Conservation (phyloP, 1,140 invertebrate species). For the Orius insidiosus region DNA sequence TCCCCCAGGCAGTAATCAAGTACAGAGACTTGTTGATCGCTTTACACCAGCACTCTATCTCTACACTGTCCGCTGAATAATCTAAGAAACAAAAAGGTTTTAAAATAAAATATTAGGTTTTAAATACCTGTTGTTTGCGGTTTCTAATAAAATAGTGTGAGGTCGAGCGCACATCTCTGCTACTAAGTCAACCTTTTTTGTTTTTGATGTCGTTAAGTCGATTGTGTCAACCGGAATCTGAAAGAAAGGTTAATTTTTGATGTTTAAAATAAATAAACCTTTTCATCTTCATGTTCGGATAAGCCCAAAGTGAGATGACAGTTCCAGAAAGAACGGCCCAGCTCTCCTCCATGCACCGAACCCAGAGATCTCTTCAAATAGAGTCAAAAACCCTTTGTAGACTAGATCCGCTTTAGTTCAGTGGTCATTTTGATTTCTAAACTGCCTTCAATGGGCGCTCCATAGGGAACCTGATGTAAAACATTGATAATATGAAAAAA, state of each 20-base stretch:
- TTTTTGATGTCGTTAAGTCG: constrained; percentile 55
- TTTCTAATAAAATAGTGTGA: constrained; percentile 61
- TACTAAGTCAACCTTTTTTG: constrained; percentile 56
- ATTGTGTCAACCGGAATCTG: constrained; percentile 64
- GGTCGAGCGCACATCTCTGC: constrained; percentile 78
- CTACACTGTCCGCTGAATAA: constrained; percentile 69
- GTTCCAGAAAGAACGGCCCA: constrained; percentile 71
- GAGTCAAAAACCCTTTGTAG: constrained; percentile 75
- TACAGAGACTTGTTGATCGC: constrained; percentile 65
- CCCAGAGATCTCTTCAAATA: constrained; percentile 77
- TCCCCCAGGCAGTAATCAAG: constrained; percentile 49
- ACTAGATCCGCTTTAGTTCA: constrained; percentile 50
- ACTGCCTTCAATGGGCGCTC: constrained; percentile 55
- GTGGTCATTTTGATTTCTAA: constrained; percentile 56
- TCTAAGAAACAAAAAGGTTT: constrained; percentile 32
- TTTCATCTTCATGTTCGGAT: constrained; percentile 77
- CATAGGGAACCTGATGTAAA: constrained; percentile 38
- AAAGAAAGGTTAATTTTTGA: constrained; percentile 13
- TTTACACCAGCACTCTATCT: constrained; percentile 78
- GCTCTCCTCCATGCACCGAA: constrained; percentile 84
- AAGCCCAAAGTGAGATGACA: constrained; percentile 75
- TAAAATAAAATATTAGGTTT: constrained; percentile 8
- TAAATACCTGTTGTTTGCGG: constrained; percentile 15
- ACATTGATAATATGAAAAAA: constrained; percentile 9
- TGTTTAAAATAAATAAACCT: constrained; percentile 1